Evolutionary conservation across 2,888 invertebrate genomes (phyloP).

Genomic region (Carcina quercana): DNA sequence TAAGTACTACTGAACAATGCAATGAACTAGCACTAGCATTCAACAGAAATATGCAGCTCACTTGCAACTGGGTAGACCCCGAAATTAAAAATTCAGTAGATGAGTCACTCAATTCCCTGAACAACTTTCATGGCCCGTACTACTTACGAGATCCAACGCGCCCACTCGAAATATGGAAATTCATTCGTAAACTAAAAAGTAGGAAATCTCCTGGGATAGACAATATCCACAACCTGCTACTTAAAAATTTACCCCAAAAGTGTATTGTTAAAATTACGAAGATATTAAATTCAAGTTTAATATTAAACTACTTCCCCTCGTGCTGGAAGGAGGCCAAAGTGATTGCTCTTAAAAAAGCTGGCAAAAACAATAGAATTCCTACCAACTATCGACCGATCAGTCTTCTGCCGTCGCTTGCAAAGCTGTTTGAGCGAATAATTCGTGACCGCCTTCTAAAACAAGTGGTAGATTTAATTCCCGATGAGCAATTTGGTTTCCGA

Average conservation of each 20-base stretch:
- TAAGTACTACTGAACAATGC: slow-evolving; percentile 2
- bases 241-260: slow-evolving; percentile 7
- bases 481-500: slow-evolving; percentile 14
- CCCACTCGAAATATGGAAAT: slow-evolving; percentile 3
- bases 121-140: too few species aligned
- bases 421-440: slow-evolving; percentile 10
- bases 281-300: slow-evolving; percentile 8
- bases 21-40: slow-evolving; percentile 5
- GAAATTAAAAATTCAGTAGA: too few species aligned
- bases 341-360: slow-evolving; percentile 7
- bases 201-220: slow-evolving; percentile 8
- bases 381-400: slow-evolving; percentile 11
- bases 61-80: slow-evolving; percentile 6
- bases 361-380: slow-evolving; percentile 6
- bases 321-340: slow-evolving; percentile 6
- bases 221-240: slow-evolving; percentile 1
- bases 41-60: slow-evolving; percentile 5
- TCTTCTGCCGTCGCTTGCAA: slow-evolving; percentile 7
- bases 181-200: slow-evolving; percentile 1
- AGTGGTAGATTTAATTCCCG: neutral
- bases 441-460: neutral
- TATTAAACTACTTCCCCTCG: slow-evolving; percentile 5
- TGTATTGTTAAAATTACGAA: slow-evolving; percentile 3
- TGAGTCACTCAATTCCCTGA: too few species aligned
- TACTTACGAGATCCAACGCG: too few species aligned